A percentile compares a stretch with the other conserved stretches of the same genome.
These are phyloP conservation scores for Lycodopsis pacificus DNA, from an alignment of 2,797 vertebrate genomes.

Conservation along the genomic window DNA sequence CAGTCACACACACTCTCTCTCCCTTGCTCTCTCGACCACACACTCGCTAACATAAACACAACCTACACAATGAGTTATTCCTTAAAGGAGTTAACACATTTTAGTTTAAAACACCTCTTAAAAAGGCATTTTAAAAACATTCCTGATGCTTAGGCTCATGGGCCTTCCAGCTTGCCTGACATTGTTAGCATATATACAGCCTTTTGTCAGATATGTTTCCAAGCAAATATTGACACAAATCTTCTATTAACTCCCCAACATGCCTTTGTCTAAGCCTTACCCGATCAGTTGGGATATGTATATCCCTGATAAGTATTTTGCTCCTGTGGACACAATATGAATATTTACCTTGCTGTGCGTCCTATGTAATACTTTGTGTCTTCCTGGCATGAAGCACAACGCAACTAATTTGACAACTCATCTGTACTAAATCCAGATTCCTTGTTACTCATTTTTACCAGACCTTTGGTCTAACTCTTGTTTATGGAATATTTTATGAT, in stretches of 20 bases:
- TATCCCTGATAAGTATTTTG: background rate
- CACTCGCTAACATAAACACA: background rate
- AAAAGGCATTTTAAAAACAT: too few species aligned
- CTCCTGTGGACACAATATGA: too few species aligned
- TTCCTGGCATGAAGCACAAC: too few species aligned
- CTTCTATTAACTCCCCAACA: background rate
- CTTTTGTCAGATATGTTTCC: background rate
- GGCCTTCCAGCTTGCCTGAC: background rate
- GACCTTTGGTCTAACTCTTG: background rate
- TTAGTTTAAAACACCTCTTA: background rate
- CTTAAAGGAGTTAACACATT: background rate
- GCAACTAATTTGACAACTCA: too few species aligned
- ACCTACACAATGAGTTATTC: background rate
- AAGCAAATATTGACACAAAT: background rate
- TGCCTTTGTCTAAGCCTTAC: background rate
- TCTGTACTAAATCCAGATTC: background rate
- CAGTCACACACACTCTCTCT: background rate
- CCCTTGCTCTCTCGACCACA: background rate
- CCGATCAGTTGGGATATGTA: background rate
- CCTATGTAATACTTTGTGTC: background rate
- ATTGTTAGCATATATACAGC: background rate
- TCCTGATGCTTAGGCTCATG: too few species aligned
- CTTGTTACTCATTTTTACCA: background rate
- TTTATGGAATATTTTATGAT: background rate
- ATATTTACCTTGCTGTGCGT: background rate